A percentile compares a stretch with the other conserved stretches of the same genome.
phyloP scores from a whole-genome alignment of 53 echinoderm and acorn worm species.

The Crossaster papposus region DNA sequence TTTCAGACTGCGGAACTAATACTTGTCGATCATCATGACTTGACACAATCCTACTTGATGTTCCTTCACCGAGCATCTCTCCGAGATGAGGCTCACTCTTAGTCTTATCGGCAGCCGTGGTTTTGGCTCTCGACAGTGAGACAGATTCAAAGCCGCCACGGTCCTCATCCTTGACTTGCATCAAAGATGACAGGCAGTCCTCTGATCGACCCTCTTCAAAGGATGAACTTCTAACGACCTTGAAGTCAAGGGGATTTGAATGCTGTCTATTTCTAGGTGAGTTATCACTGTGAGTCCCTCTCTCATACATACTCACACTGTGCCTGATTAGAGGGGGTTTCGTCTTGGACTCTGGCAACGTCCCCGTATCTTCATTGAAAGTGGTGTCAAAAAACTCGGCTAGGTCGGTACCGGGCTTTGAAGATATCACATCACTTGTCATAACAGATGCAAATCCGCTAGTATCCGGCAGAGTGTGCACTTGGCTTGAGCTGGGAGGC shows the following conservation, averaged over 20 bases:
- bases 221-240: constrained; percentile 2
- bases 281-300: neutral
- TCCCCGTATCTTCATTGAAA: neutral
- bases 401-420: constrained; percentile 70
- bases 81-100: constrained; percentile 36
- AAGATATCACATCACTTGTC: constrained; percentile 55
- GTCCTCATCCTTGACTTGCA: constrained; percentile 29
- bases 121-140: constrained; percentile 3
- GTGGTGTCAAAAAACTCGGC: constrained; percentile 79
- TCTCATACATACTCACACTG: constrained; percentile 63
- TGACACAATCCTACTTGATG: neutral
- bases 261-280: constrained; percentile 12
- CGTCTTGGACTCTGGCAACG: neutral
- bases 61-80: constrained; percentile 18
- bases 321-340: constrained; percentile 49
- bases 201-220: constrained; percentile 7
- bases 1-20: neutral
- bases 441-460: constrained; percentile 76
- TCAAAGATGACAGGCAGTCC: constrained; percentile 35
- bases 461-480: constrained; percentile 68
- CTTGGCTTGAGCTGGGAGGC: neutral
- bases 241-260: constrained; percentile 27
- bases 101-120: neutral
- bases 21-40: neutral
- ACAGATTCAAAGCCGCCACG: constrained; percentile 22